Evolutionary conservation across 2,888 invertebrate species (phyloP), one percentile per base, ranked within the genome.

Genomic region (Gortyna flavago): DNA sequence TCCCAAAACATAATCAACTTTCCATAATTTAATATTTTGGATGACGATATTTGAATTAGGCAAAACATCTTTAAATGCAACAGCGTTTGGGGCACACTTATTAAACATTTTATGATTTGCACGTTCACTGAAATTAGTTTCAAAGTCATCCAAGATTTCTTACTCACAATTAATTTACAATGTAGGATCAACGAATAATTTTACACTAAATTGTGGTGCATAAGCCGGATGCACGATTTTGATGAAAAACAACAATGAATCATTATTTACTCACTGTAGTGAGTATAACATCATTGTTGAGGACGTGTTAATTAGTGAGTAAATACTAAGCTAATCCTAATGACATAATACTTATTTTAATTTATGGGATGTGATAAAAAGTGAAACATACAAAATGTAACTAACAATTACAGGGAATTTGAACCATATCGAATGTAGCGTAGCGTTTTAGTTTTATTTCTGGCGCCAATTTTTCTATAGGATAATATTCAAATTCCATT

Each of bases 241-340:
- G 35, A 79, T 80, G 38, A 65, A 75, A 80, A 77, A 71, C 38
- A 77, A 71, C 38, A 13, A 61, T 87, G 82, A 86, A 61, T 87
- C 84, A 87, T 70, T 71, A 65, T 65, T 72, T 75, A 77, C 48
- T 72, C 78, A 81, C 35, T 77, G 38, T 32, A 51, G 32, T 68
- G 18, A 61, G 68, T 66, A 38, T 66, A 61, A 29, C 80, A 77
- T 85, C 87, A 87, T 61, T 72, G 66, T 66, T 41, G 72, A 74
- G 75, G 74, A 66, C 67, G 64, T 65, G 72, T 57, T 78, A 72
- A 81, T 85, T 74, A 74, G 44, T 79, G 72, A 78, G 64, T 74
- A 77, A 77, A 68, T 64, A 54, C 61, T 35, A 38, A 65, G 54
- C 54, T 81, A 77, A 77, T 77, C 67, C 59, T 59, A 61, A 73